Evolutionary conservation across 2,113 vertebrate genomes (phyloP).

Genomic region (rabbit (Oryctolagus cuniculus)): DNA sequence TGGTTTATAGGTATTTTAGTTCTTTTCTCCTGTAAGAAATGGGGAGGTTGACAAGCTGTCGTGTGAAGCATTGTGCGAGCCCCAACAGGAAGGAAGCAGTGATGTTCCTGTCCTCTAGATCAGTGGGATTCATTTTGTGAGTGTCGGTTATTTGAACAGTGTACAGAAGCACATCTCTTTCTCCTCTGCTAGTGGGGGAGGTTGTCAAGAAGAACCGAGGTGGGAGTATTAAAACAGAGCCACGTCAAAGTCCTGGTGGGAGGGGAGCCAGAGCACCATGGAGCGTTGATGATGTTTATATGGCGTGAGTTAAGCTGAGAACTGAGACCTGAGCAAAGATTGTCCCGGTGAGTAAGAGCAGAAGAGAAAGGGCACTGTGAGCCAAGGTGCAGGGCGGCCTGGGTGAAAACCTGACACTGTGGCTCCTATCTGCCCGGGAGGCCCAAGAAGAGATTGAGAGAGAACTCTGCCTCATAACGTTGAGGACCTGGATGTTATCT

Average conservation of each 20-base stretch:
- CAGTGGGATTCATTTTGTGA: not conserved
- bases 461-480: not conserved
- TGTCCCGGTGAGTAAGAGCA: not conserved
- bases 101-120: not conserved
- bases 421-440: not conserved
- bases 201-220: not conserved
- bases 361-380: not conserved
- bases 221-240: not conserved
- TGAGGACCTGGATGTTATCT: not conserved
- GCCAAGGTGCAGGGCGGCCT: not conserved
- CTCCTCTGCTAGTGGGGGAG: not conserved
- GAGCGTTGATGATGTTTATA: too few species aligned
- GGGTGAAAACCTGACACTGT: not conserved
- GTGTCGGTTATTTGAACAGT: conserved; percentile 36
- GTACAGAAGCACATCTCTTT: not conserved
- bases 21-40: not conserved
- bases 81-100: not conserved
- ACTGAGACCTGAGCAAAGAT: not conserved
- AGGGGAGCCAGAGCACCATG: too few species aligned
- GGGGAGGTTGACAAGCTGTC: not conserved
- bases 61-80: not conserved
- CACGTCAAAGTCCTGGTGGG: not conserved
- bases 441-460: too few species aligned
- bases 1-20: not conserved
- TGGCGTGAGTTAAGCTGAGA: not conserved